Evolutionary conservation across 2,888 invertebrate genomes (phyloP), one percentile per base, ranked within the genome.

Genomic region (Myopa tessellatipennis): DNA sequence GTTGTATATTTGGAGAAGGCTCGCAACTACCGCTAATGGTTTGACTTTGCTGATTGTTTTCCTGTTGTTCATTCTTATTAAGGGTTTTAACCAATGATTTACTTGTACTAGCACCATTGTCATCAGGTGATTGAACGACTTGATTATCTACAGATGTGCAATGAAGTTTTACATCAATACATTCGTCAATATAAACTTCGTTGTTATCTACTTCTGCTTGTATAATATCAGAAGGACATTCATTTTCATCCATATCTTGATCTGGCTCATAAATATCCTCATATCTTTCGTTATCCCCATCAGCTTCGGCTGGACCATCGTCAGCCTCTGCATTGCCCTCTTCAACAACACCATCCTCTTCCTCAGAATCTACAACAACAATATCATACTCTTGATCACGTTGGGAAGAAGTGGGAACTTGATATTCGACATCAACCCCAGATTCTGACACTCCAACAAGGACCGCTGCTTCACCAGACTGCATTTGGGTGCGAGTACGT

Each of bases 321-420:
- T 92, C 91, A 26, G 92, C 90, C 81, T 93, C 93, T 7, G 83
- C 88, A 83, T 89, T 85, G 1, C 87, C 88, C 76, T 89, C 89
- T 67, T 87, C 86, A 38, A 74, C 74, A 14, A 73, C 73, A 16
- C 63, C 63, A 71, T 94, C 95, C 73, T 94, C 95, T 83, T 82
- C 95, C 82, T 95, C 95, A 0, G 95, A 95, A 85, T 95, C 95
- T 0, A 95, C 94, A 5, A 94, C 93, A 67, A 95, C 93, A 63
- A 95, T 94, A 82, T 95, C 95, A 85, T 95, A 95, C 84, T 95
- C 95, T 86, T 95, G 95, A 86, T 96, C 96, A 78, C 95, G 92
- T 84, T 96, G 95, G 45, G 95, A 95, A 36, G 95, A 95, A 0
- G 96, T 96, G 8, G 96, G 95, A 78, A 96, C 95, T 90, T 96